Percentiles rank a stretch among this genome's conserved stretches.
These are phyloP conservation scores for Megaceryle torquata DNA, from an alignment of 2,113 vertebrate species.

Conservation along the genomic window DNA sequence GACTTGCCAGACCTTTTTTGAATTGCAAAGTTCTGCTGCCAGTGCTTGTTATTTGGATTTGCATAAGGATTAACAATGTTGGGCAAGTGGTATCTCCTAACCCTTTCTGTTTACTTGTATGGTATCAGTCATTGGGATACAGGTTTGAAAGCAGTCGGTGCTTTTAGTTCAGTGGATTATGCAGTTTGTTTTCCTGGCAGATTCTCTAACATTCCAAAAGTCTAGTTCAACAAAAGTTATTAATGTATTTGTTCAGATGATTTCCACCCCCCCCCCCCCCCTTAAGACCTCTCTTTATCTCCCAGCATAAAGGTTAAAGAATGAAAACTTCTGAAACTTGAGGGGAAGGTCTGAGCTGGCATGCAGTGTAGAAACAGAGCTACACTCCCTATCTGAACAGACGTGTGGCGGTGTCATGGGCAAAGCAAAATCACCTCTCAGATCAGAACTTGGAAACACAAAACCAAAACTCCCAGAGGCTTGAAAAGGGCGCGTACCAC, in stretches of 20 bases:
- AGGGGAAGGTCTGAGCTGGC: background rate
- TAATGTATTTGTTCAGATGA: background rate
- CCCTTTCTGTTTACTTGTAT: background rate
- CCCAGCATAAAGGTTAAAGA: background rate
- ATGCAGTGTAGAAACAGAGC: background rate
- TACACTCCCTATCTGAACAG: background rate
- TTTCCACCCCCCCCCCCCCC: background rate
- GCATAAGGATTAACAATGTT: slow-evolving; percentile 2
- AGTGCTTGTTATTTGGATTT: slow-evolving; percentile 7
- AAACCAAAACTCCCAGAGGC: background rate
- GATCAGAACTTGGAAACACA: background rate
- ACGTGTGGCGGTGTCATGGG: background rate
- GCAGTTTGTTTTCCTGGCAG: background rate
- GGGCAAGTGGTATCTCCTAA: slow-evolving; percentile 4
- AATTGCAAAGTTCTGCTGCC: background rate
- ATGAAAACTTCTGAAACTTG: background rate
- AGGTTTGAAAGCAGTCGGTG: background rate
- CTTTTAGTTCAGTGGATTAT: background rate
- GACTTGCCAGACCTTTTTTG: slow-evolving; percentile 14
- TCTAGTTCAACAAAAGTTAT: background rate
- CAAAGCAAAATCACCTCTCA: background rate
- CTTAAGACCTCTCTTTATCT: background rate
- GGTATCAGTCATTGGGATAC: background rate
- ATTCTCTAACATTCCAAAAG: background rate
- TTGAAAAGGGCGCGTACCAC: background rate